Percentiles rank a stretch among this genome's conserved stretches.
phyloP scores from a whole-genome alignment of 1,140 invertebrate species.

The Leptonema lineaticorne region DNA sequence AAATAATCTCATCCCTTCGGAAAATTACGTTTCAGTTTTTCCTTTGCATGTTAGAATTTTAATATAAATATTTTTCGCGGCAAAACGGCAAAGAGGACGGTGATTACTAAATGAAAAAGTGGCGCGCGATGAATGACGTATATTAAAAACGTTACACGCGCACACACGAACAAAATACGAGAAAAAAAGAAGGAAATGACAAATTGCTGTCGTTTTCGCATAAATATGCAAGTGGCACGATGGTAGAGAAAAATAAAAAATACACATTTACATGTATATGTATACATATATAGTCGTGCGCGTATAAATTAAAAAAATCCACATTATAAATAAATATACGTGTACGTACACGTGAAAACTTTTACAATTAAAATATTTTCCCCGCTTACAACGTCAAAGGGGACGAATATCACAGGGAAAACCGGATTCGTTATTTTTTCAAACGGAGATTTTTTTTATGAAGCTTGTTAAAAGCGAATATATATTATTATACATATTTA shows the following conservation, averaged over 20 bases:
- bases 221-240: too few relatives aligned
- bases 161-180: too few relatives aligned
- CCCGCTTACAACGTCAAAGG: conserved; percentile 5
- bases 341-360: not conserved
- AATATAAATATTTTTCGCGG: not conserved
- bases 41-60: too few relatives aligned
- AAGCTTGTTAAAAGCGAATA: conserved; percentile 33
- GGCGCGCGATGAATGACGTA: not conserved
- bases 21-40: too few relatives aligned
- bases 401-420: conserved; percentile 1
- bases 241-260: too few relatives aligned
- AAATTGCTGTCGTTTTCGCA: not conserved
- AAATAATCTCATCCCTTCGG: too few relatives aligned
- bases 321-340: too few relatives aligned
- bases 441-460: conserved; percentile 28
- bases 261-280: not conserved
- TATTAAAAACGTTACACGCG: too few relatives aligned
- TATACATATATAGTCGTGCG: too few relatives aligned
- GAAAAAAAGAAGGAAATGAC: not conserved
- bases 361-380: conserved; percentile 27
- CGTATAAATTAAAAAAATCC: too few relatives aligned
- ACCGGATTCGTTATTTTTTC: conserved; percentile 37
- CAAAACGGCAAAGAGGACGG: not conserved
- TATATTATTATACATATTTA: not conserved
- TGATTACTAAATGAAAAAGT: not conserved